Evolutionary conservation across 2,797 vertebrate genomes (phyloP), one percentile per base, ranked within the genome.

Genomic region (Ptychadena robeensis): DNA sequence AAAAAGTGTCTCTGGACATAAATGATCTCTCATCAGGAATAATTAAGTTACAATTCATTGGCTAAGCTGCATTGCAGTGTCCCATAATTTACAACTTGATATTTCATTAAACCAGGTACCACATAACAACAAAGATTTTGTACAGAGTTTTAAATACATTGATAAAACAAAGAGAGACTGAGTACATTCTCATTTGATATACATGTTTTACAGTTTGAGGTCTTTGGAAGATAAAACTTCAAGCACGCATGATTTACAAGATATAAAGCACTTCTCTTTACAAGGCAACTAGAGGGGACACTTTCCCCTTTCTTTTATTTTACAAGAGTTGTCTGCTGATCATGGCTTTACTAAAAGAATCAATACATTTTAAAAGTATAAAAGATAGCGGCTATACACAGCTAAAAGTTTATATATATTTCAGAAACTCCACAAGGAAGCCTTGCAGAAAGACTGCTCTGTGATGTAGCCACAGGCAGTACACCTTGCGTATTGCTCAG

Each of bases 11-110:
- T 74, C 34, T 86, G 59, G 61, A 80, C 82, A 80, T 6, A 78
- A 25, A 69, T 27, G 69, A 18, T 44, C 72, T 82, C 64, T 93
- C 91, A 95, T 94, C 92, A 87, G 87, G 90, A 91, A 92, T 87
- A 91, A 86, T 89, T 92, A 95, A 93, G 94, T 94, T 89, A 95
- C 91, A 92, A 93, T 95, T 93, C 92, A 95, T 94, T 93, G 94
- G 94, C 93, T 94, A 96, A 95, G 94, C 95, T 96, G 95, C 95
- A 97, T 95, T 98, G 96, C 96, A 96, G 96, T 97, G 93, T 98
- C 96, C 96, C 93, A 86, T 94, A 94, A 92, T 94, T 94, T 93
- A 95, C 93, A 94, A 93, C 86, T 91, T 66, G 75, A 18, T 53
- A 61, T 72, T 86, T 91, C 94, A 92, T 92, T 95, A 91, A 94